Conservation (phyloP, 2,888 invertebrate species). For the Leptopilina drosophilae region DNA sequence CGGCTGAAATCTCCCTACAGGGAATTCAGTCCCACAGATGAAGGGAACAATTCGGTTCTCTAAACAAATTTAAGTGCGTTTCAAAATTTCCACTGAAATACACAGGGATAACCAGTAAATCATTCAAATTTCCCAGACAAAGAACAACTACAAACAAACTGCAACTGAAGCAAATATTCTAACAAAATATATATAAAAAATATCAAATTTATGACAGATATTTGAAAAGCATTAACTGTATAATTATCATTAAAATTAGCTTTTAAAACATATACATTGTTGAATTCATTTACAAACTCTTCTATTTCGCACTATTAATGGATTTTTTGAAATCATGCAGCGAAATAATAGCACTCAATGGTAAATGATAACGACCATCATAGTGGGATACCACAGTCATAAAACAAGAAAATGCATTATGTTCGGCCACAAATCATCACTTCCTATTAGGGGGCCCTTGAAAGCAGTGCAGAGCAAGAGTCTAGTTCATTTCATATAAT, state of each 20-base stretch:
- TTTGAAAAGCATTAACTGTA: no score
- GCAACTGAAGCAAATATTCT: not conserved
- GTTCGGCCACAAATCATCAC: conserved; percentile 66
- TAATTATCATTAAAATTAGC: no score
- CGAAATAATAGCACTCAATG: conserved; percentile 13
- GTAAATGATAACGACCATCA: conserved; percentile 24
- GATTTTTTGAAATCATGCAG: conserved; percentile 1
- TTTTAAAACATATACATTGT: no score
- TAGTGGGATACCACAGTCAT: not conserved
- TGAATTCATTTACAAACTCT: no score
- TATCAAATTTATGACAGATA: no score
- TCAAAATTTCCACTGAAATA: conserved; percentile 3
- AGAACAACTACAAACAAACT: not conserved
- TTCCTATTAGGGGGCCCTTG: conserved; percentile 61
- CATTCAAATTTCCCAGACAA: not conserved
- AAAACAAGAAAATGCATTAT: conserved; percentile 65
- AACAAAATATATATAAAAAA: no score
- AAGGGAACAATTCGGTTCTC: conserved; percentile 21
- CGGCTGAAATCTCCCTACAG: conserved; percentile 25
- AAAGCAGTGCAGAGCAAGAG: conserved; percentile 50
- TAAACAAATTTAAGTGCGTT: conserved; percentile 19
- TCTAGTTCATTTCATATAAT: conserved; percentile 71
- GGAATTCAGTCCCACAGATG: conserved; percentile 21
- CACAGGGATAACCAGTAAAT: not conserved
- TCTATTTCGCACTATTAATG: not conserved